Evolutionary conservation across 2,888 invertebrate species (phyloP).

Genomic region (Unio delphinus): DNA sequence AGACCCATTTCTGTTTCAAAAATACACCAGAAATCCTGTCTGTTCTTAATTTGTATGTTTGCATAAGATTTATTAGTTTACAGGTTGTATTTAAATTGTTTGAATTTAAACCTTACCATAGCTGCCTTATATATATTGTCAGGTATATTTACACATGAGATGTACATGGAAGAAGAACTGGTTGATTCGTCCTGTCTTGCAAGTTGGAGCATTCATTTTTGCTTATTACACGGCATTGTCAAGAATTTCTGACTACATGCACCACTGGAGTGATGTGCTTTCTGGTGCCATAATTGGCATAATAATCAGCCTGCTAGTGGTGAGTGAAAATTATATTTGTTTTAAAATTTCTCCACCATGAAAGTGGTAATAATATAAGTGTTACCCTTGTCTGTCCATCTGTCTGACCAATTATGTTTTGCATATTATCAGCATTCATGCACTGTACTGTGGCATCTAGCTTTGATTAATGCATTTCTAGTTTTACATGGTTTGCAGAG

Average conservation of each 20-base stretch:
- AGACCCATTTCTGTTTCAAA: too few species aligned
- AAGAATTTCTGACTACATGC: constrained; percentile 95
- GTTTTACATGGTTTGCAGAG: too few species aligned
- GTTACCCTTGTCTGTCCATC: too few species aligned
- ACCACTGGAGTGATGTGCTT: constrained; percentile 98
- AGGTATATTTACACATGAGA: constrained; percentile 53
- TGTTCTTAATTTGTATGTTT: background rate
- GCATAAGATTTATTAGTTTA: background rate
- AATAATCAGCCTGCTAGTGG: constrained; percentile 32
- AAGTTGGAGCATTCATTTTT: constrained; percentile 84
- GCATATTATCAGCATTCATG: too few species aligned
- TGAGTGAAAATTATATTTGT: constrained; percentile 17
- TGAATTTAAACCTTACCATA: background rate
- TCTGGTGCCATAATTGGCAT: constrained; percentile 78
- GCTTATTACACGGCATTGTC: constrained; percentile 79
- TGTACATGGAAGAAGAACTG: constrained; percentile 70
- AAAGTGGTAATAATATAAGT: too few species aligned
- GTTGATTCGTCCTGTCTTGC: constrained; percentile 86
- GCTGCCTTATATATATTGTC: constrained; percentile 3
- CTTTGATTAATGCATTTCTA: too few species aligned
- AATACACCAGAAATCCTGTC: too few species aligned
- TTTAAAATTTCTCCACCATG: too few species aligned
- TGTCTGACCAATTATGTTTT: too few species aligned
- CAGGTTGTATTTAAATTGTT: background rate
- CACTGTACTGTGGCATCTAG: too few species aligned